phyloP scores from a whole-genome alignment of 2,797 vertebrate genomes.

The Pseudocheirus occidentalis region DNA sequence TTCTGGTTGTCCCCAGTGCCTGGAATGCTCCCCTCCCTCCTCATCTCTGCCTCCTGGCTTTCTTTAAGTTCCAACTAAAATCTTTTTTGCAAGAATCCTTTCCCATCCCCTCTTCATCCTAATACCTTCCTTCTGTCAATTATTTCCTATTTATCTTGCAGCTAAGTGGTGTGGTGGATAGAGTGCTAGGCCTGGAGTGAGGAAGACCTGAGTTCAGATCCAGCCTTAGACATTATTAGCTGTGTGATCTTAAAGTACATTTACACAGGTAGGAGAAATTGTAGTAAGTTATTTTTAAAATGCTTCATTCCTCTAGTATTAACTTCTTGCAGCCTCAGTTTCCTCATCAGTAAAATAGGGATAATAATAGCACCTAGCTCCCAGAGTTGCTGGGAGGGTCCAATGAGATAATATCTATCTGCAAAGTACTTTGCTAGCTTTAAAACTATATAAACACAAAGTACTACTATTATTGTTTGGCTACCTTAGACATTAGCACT shows the following conservation, averaged over 20 bases:
- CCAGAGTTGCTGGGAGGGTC: neutral
- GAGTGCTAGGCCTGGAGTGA: no score
- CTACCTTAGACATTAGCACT: neutral
- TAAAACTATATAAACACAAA: neutral
- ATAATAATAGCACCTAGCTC: neutral
- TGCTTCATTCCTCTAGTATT: neutral
- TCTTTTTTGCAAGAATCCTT: no score
- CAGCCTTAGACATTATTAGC: no score
- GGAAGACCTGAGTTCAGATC: no score
- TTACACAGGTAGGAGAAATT: neutral
- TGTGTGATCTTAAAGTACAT: neutral
- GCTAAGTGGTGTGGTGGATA: no score
- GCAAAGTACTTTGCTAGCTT: neutral
- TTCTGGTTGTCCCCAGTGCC: no score
- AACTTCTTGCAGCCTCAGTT: neutral
- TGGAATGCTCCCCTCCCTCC: no score
- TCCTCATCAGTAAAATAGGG: neutral
- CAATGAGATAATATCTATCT: neutral
- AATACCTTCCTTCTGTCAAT: no score
- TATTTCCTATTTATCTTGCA: no score
- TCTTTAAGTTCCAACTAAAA: no score
- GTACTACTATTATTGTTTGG: neutral
- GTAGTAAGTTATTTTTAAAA: neutral
- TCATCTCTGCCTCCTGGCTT: no score
- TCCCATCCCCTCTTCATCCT: no score